A percentile compares a stretch with the other conserved stretches of the same genome.
Conservation (phyloP, 1,140 invertebrate species). For the Solen grandis region DNA sequence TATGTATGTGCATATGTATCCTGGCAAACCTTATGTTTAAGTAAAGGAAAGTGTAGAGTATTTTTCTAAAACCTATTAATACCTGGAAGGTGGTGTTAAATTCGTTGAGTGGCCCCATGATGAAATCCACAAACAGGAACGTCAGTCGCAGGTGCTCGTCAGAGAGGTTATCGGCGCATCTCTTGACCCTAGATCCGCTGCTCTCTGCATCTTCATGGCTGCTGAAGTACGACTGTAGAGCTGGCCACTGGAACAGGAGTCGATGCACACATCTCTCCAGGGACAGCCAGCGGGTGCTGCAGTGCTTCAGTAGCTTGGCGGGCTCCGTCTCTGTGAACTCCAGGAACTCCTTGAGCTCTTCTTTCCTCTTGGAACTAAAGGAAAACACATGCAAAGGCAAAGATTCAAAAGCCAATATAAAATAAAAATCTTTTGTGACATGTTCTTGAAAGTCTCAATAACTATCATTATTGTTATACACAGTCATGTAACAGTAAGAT, state of each 20-base stretch:
- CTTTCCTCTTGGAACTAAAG: constrained; percentile 51
- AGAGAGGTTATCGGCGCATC: neutral
- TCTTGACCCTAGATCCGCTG: constrained; percentile 40
- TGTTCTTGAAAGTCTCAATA: no score
- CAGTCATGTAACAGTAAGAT: no score
- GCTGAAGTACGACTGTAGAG: constrained; percentile 46
- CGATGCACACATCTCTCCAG: constrained; percentile 45
- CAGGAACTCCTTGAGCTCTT: constrained; percentile 44
- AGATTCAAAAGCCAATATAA: no score
- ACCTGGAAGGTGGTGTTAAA: constrained; percentile 50
- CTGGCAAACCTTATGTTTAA: no score
- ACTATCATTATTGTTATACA: no score
- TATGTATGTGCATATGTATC: no score
- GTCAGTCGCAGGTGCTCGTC: constrained; percentile 3
- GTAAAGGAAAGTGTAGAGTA: no score
- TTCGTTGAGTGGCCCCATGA: constrained; percentile 31
- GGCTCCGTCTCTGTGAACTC: constrained; percentile 48
- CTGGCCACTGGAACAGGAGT: constrained; percentile 51
- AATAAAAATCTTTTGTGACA: no score
- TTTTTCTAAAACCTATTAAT: no score
- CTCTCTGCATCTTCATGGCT: constrained; percentile 56
- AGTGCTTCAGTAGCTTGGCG: constrained; percentile 51
- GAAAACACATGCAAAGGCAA: no score
- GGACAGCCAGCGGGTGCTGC: constrained; percentile 54
- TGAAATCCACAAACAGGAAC: constrained; percentile 32